Percentiles rank a stretch among this genome's conserved stretches.
Evolutionary conservation across 2,113 vertebrate genomes (phyloP).

Genomic region (Corythoichthys haematopterus): DNA sequence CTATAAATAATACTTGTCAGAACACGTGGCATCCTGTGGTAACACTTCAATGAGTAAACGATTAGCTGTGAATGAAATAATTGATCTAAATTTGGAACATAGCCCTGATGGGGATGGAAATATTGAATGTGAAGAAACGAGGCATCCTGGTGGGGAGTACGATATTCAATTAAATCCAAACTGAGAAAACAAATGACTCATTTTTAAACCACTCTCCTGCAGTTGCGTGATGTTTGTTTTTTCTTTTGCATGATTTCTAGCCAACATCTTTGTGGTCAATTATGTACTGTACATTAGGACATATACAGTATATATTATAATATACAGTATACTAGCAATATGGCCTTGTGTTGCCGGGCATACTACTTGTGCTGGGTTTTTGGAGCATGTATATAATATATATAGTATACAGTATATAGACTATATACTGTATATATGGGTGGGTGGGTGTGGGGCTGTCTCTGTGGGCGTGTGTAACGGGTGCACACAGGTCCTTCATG

Average conservation of each 20-base stretch:
- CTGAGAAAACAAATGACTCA: conserved; percentile 12
- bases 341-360: too few relatives aligned
- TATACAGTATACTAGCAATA: too few relatives aligned
- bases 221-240: neutral
- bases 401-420: too few relatives aligned
- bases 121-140: conserved; percentile 35
- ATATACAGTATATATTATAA: too few relatives aligned
- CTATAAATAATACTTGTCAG: conserved; percentile 57
- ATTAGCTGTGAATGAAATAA: conserved; percentile 57
- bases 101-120: conserved; percentile 46
- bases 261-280: neutral
- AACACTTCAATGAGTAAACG: conserved; percentile 38
- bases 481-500: too few relatives aligned
- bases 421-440: too few relatives aligned
- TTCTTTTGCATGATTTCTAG: neutral
- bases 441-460: too few relatives aligned
- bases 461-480: too few relatives aligned
- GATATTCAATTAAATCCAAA: conserved; percentile 15
- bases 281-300: neutral
- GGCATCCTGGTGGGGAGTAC: conserved; percentile 13
- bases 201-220: neutral
- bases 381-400: too few relatives aligned
- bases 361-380: too few relatives aligned
- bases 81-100: conserved; percentile 65
- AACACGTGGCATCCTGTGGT: conserved; percentile 41